These are phyloP conservation scores for Pilophorus perplexus DNA, from an alignment of 2,888 invertebrate genomes.

Conservation along the genomic window DNA sequence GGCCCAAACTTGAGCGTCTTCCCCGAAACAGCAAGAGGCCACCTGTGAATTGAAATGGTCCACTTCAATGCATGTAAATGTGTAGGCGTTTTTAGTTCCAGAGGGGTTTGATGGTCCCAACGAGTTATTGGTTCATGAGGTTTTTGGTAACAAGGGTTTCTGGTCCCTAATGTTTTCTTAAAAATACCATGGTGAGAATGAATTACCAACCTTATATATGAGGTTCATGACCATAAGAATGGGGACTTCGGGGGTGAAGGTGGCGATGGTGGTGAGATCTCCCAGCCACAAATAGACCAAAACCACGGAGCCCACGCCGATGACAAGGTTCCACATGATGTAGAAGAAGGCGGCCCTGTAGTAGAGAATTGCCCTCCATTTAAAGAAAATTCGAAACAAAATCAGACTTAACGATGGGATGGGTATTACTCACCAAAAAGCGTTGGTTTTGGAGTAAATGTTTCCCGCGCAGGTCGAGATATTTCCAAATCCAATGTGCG, in stretches of 20 bases:
- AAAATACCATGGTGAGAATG: no score
- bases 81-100: no score
- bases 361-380: no score
- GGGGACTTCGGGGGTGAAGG: constrained; percentile 54
- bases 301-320: constrained; percentile 61
- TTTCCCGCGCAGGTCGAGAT: constrained; percentile 64
- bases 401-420: constrained; percentile 1
- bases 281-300: constrained; percentile 58
- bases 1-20: constrained; percentile 58
- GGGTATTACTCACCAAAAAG: constrained; percentile 62
- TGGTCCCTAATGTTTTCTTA: no score
- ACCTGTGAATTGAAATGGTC: constrained; percentile 49
- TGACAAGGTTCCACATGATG: constrained; percentile 58
- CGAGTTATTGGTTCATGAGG: no score
- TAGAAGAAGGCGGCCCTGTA: constrained; percentile 62
- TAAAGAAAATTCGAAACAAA: constrained; percentile 31
- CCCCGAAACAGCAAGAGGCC: constrained; percentile 40
- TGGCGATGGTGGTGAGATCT: constrained; percentile 32
- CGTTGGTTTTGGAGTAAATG: constrained; percentile 63
- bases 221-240: constrained; percentile 61
- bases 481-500: constrained; percentile 63
- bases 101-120: no score
- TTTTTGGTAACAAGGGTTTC: no score
- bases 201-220: constrained; percentile 58
- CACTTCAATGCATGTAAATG: no score